Conservation (phyloP, 2,113 vertebrate species). For the Orthochromis indermauri region DNA sequence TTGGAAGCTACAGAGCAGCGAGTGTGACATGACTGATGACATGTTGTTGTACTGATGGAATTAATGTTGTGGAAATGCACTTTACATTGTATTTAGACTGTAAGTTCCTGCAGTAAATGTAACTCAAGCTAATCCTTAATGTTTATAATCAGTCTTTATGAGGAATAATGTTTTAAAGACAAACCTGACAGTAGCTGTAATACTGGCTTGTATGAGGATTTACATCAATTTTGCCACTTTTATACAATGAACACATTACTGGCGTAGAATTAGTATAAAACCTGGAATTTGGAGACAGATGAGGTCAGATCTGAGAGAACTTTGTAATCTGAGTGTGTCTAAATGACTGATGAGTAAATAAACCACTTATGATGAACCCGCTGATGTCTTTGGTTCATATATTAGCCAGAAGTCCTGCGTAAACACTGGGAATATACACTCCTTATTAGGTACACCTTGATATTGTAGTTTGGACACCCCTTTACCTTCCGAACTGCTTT, state of each 20-base stretch:
- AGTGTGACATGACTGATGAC: neutral
- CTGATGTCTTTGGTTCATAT: neutral
- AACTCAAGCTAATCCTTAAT: neutral
- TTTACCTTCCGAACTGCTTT: neutral
- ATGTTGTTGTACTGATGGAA: neutral
- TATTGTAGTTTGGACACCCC: neutral
- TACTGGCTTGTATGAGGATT: neutral
- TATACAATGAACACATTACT: neutral
- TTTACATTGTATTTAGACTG: neutral
- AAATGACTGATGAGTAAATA: neutral
- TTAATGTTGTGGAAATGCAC: neutral
- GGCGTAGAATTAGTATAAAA: neutral
- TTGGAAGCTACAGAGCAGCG: neutral
- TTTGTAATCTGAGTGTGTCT: neutral
- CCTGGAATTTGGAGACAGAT: neutral
- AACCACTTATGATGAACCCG: neutral
- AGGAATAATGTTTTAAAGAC: neutral
- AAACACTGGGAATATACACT: neutral
- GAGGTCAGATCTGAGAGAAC: neutral
- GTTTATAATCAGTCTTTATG: neutral
- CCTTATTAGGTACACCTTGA: neutral
- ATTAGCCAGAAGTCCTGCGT: neutral
- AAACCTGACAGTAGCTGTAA: neutral
- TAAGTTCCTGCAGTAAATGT: neutral
- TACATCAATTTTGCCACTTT: neutral